phyloP scores from a whole-genome alignment of 2,797 vertebrate species.

The Ciconia nigra region DNA sequence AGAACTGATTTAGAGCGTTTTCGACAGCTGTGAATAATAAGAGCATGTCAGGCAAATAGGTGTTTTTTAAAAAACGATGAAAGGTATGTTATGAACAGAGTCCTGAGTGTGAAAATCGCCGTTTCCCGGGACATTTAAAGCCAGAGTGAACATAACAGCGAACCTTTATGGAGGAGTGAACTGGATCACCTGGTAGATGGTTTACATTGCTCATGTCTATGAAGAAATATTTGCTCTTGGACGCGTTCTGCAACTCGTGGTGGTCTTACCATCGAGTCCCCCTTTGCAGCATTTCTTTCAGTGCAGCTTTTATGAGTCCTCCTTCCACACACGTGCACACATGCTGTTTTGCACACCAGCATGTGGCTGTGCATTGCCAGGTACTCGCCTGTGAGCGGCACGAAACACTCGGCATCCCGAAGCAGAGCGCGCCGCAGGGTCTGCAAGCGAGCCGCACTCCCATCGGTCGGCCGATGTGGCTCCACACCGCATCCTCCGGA shows the following conservation, averaged over 20 bases:
- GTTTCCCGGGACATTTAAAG: rapidly evolving
- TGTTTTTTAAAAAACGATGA: rapidly evolving
- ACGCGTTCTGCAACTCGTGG: rapidly evolving
- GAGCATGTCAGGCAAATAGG: rapidly evolving
- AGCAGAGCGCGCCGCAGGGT: rapidly evolving
- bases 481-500: background rate
- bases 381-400: rapidly evolving
- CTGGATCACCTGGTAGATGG: rapidly evolving
- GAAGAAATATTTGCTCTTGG: background rate
- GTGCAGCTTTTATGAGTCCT: rapidly evolving
- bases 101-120: background rate
- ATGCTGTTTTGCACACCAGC: rapidly evolving
- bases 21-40: background rate
- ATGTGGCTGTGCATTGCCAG: rapidly evolving
- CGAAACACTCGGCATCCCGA: rapidly evolving
- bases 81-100: rapidly evolving
- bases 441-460: background rate
- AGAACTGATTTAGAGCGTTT: background rate
- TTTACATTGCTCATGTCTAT: rapidly evolving
- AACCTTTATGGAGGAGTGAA: rapidly evolving
- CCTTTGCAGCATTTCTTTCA: background rate
- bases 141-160: rapidly evolving
- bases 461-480: too few relatives aligned
- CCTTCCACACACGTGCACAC: rapidly evolving
- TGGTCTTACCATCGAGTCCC: rapidly evolving